Conservation (phyloP, 1,140 invertebrate genomes). For the Calosoma granatense region DNA sequence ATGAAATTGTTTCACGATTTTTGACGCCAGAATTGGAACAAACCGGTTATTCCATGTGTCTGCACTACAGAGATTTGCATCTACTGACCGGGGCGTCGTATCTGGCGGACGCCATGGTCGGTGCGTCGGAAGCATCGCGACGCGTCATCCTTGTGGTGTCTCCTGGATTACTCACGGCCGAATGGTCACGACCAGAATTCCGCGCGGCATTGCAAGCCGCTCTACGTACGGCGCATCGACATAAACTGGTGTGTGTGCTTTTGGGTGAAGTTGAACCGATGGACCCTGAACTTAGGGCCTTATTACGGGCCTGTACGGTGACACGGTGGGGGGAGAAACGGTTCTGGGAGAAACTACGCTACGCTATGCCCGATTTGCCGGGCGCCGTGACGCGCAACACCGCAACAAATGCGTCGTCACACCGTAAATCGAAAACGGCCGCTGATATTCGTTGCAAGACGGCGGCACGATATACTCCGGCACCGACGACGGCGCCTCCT, state of each 20-base stretch:
- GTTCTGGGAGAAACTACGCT: conserved; percentile 84
- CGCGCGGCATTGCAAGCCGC: conserved; percentile 60
- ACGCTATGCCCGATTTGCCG: conserved; percentile 68
- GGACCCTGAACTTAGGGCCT: conserved; percentile 71
- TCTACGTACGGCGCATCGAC: conserved; percentile 58
- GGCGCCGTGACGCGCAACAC: conserved; percentile 22
- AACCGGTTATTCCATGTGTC: conserved; percentile 57
- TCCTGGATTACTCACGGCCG: conserved; percentile 59
- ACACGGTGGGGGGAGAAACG: conserved; percentile 76
- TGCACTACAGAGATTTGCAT: conserved; percentile 64
- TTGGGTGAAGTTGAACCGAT: conserved; percentile 52
- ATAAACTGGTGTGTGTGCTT: conserved; percentile 65
- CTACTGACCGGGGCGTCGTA: conserved; percentile 49
- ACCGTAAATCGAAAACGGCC: background rate
- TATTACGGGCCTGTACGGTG: conserved; percentile 74
- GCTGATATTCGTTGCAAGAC: conserved; percentile 34
- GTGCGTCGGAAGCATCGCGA: conserved; percentile 63
- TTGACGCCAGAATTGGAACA: conserved; percentile 72
- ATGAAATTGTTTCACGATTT: conserved; percentile 65
- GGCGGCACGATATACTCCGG: conserved; percentile 42
- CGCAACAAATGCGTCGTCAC: conserved; percentile 15
- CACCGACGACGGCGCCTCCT: conserved; percentile 37
- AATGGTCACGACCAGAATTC: conserved; percentile 64
- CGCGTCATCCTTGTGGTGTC: conserved; percentile 64
- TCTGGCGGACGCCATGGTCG: conserved; percentile 62